Conservation (phyloP, 2,888 invertebrate genomes). For the Carterocephalus palaemon region DNA sequence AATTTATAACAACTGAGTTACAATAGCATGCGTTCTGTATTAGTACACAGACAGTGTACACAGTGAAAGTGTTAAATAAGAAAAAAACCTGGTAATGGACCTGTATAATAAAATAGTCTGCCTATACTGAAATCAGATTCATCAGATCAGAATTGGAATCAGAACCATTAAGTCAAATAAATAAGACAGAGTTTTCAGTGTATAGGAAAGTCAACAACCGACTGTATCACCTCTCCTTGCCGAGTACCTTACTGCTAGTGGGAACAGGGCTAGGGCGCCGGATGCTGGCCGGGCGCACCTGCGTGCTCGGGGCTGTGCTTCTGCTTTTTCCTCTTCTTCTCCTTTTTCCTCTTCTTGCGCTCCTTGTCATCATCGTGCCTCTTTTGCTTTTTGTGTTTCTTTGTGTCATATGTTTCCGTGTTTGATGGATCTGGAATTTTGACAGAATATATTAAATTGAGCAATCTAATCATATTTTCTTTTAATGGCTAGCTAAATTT, state of each 20-base stretch:
- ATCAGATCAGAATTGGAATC: no score
- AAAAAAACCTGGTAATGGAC: no score
- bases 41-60: no score
- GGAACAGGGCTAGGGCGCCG: constrained; percentile 38
- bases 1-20: no score
- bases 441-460: constrained; percentile 7
- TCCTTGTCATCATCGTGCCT: constrained; percentile 96
- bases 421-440: constrained; percentile 76
- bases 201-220: no score
- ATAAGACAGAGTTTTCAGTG: no score
- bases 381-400: constrained; percentile 97
- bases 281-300: constrained; percentile 76
- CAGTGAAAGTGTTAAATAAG: no score
- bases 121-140: no score
- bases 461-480: neutral
- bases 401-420: constrained; percentile 93
- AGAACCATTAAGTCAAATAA: no score
- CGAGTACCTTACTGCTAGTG: constrained; percentile 8
- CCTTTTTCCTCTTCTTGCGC: constrained; percentile 95
- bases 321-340: constrained; percentile 96
- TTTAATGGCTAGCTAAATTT: neutral
- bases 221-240: no score
- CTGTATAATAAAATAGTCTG: no score
- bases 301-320: constrained; percentile 94
- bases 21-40: no score